Evolutionary conservation across 2,888 invertebrate species (phyloP).

Genomic region (Chouioia cunea): DNA sequence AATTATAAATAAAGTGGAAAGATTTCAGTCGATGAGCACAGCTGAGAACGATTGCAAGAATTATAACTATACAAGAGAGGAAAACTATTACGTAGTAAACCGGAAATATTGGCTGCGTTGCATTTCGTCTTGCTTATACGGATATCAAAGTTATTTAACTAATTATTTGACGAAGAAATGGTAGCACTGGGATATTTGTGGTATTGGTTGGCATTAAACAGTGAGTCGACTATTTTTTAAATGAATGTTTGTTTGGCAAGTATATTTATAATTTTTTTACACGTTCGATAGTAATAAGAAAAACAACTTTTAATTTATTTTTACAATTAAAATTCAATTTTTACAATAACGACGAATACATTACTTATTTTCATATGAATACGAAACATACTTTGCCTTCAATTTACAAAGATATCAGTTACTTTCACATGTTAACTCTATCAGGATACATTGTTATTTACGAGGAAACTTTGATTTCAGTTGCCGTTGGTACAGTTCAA

Average conservation of each 20-base stretch:
- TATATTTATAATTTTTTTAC: too few species aligned
- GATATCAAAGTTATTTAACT: neutral
- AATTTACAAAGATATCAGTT: neutral
- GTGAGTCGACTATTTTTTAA: conserved; percentile 24
- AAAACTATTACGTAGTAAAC: conserved; percentile 44
- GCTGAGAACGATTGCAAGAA: too few species aligned
- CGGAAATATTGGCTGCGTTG: conserved; percentile 36
- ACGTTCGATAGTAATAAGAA: too few species aligned
- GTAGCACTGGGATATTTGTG: neutral
- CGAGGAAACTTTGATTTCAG: conserved; percentile 29
- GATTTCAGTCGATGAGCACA: neutral
- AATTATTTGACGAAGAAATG: neutral
- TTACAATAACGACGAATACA: too few species aligned
- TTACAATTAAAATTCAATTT: too few species aligned
- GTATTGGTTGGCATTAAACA: conserved; percentile 5
- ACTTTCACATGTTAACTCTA: neutral
- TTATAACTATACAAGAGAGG: conserved; percentile 6
- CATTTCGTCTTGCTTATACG: conserved; percentile 22
- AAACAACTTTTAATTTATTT: too few species aligned
- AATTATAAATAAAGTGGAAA: neutral
- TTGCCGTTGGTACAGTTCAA: conserved; percentile 9
- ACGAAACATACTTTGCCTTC: neutral
- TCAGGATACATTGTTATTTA: neutral
- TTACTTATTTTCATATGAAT: too few species aligned
- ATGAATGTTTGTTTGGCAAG: too few species aligned